phyloP scores from a whole-genome alignment of 2,888 invertebrate species.

The Cetonia aurata region DNA sequence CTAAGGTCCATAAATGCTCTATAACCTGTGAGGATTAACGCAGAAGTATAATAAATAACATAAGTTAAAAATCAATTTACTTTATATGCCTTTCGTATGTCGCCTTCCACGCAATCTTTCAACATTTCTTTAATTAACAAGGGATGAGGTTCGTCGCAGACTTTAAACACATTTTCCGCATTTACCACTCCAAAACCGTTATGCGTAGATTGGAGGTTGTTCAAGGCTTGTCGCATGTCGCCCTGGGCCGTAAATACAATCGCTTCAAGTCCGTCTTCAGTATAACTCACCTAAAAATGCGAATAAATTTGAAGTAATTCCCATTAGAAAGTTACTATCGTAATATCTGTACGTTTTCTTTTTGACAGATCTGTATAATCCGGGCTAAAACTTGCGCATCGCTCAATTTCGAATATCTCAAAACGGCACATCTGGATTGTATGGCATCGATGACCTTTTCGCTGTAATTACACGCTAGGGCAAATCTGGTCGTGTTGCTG shows the following conservation, averaged over 20 bases:
- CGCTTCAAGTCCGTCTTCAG: slow-evolving; percentile 94
- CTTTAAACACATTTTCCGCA: slow-evolving; percentile 96
- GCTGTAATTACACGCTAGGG: slow-evolving; percentile 97
- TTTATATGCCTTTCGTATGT: slow-evolving; percentile 89
- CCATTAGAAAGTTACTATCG: slow-evolving; percentile 50
- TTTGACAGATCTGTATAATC: slow-evolving; percentile 79
- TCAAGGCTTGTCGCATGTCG: slow-evolving; percentile 97
- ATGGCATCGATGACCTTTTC: slow-evolving; percentile 99
- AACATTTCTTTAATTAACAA: slow-evolving; percentile 93
- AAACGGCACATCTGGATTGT: slow-evolving; percentile 97
- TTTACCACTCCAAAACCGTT: slow-evolving; percentile 94
- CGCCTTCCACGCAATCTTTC: slow-evolving; percentile 81
- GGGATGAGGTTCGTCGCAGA: slow-evolving; percentile 99
- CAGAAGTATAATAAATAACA: not conserved
- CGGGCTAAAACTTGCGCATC: slow-evolving; percentile 93
- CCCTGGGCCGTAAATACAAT: slow-evolving; percentile 99
- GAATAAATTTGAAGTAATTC: not conserved
- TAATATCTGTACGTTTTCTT: slow-evolving; percentile 72
- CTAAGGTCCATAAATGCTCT: slow-evolving; percentile 90
- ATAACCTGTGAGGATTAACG: slow-evolving; percentile 71
- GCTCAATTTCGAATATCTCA: slow-evolving; percentile 89
- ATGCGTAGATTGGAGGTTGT: slow-evolving; percentile 95
- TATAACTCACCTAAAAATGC: slow-evolving; percentile 76
- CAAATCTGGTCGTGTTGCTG: slow-evolving; percentile 96
- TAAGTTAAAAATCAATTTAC: slow-evolving; percentile 57